Conservation (phyloP, 2,113 vertebrate genomes). For the Apodemus speciosus region DNA sequence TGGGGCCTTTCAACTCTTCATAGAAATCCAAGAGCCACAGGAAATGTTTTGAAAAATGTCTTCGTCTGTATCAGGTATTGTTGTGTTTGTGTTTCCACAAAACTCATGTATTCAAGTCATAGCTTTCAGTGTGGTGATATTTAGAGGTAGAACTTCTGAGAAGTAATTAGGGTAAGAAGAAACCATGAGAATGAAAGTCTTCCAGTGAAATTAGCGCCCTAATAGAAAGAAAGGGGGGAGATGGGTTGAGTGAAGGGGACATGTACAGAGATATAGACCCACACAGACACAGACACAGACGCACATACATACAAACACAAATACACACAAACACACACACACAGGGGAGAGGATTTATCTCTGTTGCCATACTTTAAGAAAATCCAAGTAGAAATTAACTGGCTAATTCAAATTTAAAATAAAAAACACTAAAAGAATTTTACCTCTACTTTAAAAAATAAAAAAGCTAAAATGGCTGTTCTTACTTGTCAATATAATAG, state of each 20-base stretch:
- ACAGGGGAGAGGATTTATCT: not conserved
- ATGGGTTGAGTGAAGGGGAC: not conserved
- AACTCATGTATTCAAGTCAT: not conserved
- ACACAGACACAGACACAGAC: not conserved
- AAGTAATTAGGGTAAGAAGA: constrained; percentile 14
- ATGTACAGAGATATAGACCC: not conserved
- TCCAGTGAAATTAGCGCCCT: not conserved
- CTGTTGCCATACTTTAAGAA: not conserved
- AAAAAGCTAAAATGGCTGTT: not conserved
- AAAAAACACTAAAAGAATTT: not conserved
- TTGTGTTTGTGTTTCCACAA: not conserved
- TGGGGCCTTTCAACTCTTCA: not conserved
- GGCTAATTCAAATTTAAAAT: constrained; percentile 18
- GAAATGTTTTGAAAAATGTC: constrained; percentile 10
- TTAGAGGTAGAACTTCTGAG: not conserved
- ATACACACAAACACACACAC: not conserved
- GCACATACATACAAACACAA: not conserved
- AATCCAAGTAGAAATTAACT: not conserved
- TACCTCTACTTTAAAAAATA: not conserved
- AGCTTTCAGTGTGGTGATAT: not conserved
- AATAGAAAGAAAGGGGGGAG: not conserved
- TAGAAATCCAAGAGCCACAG: not conserved
- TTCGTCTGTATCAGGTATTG: not conserved
- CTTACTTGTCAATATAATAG: not conserved
- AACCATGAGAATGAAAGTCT: not conserved